Evolutionary conservation across 2,888 invertebrate genomes (phyloP), one percentile per base, ranked within the genome.

Genomic region (Lacanobia oleracea): DNA sequence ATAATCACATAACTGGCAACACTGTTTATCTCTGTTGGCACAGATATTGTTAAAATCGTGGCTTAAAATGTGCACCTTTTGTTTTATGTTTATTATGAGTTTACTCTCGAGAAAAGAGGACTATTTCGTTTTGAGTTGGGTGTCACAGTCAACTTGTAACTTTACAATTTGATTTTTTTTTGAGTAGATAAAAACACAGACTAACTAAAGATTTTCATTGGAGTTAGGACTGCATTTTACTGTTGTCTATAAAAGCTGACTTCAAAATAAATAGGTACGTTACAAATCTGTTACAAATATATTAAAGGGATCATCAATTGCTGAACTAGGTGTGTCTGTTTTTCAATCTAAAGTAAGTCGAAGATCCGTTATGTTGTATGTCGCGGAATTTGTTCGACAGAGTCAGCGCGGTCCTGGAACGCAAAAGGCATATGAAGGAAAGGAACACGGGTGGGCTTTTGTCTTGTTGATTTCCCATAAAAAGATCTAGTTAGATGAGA

Each of bases 1-100:
- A 93, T 92, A 93, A 94, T 93, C 92, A 93, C 89, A 88, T 90
- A 86, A 88, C 88, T 89, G 89, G 88, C 88, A 89, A 88, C 88
- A 88, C 86, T 89, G 88, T 90, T 90, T 91, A 91, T 92, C 91
- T 91, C 69, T 90, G 85, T 89, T 89, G 80, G 86, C 81, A 76
- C 84, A 81, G 86, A 86, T 86, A 86, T 72, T 82, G 67, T 79
- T 81, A 68, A 84, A 86, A 86, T 63, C 54, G 67, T 75, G 74
- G 67, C 73, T 73, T 67, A 71, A 75, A 77, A 60, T 14, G 40
- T 57, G 37, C 66, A 70, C 50, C 69, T 79, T 72, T 64, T 45
- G 37, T 74, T 76, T 82, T 64, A 67, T 79, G 43, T 54, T 61
- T 63, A 61, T 77, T 77, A 70, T 68, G 45, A 72, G 76, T 73